phyloP scores from a whole-genome alignment of 2,113 vertebrate species.

The human region GRCh38 chrX:112637001-112637500 shows the following conservation, averaged over 20 bases:
- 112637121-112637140: constrained; percentile 58
- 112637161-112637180: constrained; percentile 78
- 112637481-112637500: neutral
- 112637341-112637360: neutral
- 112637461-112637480: neutral
- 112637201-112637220: constrained; percentile 70
- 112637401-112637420: neutral
- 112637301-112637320: constrained; percentile 40
- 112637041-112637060: constrained; percentile 7
- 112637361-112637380: neutral
- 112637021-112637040: constrained; percentile 3
- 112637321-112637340: constrained; percentile 4
- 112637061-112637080: constrained; percentile 6
- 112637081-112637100: constrained; percentile 51
- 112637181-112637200: constrained; percentile 66
- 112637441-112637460: neutral
- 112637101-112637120: constrained; percentile 63
- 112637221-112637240: constrained; percentile 68
- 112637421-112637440: neutral
- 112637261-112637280: constrained; percentile 61
- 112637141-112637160: constrained; percentile 58
- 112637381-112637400: neutral
- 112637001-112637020: constrained; percentile 9
- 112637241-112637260: constrained; percentile 54
- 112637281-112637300: neutral